Evolutionary conservation across 2,113 vertebrate genomes (phyloP), one percentile per base, ranked within the genome.

Genomic region (Pampusana beccarii): DNA sequence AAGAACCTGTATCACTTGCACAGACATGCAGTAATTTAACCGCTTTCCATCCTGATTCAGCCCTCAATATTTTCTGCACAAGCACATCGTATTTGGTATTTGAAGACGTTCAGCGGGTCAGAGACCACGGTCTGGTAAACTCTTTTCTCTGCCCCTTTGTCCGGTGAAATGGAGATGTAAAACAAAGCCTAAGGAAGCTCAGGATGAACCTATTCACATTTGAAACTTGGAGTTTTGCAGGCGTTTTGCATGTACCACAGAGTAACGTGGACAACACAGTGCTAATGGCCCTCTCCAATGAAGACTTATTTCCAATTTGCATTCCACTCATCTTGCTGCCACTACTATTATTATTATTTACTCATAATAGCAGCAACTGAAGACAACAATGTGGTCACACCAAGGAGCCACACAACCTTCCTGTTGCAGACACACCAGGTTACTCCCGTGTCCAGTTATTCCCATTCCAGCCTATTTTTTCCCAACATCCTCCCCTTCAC

Each of bases 91-190:
- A 12, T 7, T 48, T 15, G 5, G 44, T 54, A 8, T 4, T 5
- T 79, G 16, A 15, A 82, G 58, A 31, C 2, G 6, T 2, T 61
- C 77, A 48, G 81, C 46, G 15, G 79, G 19, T 4, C 50, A 6
- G 38, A 82, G 60, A 58, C 31, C 69, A 16, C 2, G 24, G 73
- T 60, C 42, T 24, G 54, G 65, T 48, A 20, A 51, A 51, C 9
- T 20, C 61, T 3, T 10, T 3, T 28, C 60, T 21, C 7, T 6
- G 10, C 8, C 50, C 71, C 66, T 11, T 26, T 31, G 74, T 72
- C 42, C 65, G 33, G 0, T 0, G 31, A 4, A 31, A 1, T 0
- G 6, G 73, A 34, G 40, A n/a, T 20, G 24, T 9, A 7, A 64
- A 87, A 34, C 5, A 31, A 73, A 29, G n/a, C 26, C 26, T 6